A percentile compares a stretch with the other conserved stretches of the same genome.
phyloP scores from a whole-genome alignment of 2,888 invertebrate genomes.

The Idaea straminata region DNA sequence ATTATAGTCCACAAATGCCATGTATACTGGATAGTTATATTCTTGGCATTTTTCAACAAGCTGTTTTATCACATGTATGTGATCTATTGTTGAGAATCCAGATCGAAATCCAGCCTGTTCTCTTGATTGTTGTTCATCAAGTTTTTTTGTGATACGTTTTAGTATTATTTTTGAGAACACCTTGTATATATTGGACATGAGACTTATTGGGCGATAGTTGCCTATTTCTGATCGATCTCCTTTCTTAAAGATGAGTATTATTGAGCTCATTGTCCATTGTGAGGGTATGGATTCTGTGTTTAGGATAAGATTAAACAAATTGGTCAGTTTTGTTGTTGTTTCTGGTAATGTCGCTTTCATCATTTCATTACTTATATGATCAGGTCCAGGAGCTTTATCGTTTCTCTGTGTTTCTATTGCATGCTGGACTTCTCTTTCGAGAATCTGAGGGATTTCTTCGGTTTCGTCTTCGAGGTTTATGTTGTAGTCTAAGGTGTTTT shows the following conservation, averaged over 20 bases:
- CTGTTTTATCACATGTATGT: slow-evolving; percentile 15
- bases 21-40: slow-evolving; percentile 7
- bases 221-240: slow-evolving; percentile 14
- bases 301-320: slow-evolving; percentile 9
- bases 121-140: slow-evolving; percentile 5
- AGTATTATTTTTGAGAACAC: slow-evolving; percentile 16
- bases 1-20: slow-evolving; percentile 10
- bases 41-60: slow-evolving; percentile 9
- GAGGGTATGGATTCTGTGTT: slow-evolving; percentile 8
- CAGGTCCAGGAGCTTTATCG: slow-evolving; percentile 17
- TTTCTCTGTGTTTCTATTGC: slow-evolving; percentile 17
- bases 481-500: slow-evolving; percentile 1
- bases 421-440: slow-evolving; percentile 14
- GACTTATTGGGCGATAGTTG: slow-evolving; percentile 26
- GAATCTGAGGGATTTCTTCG: slow-evolving; percentile 9
- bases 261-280: slow-evolving; percentile 9
- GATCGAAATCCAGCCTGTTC: slow-evolving; percentile 7
- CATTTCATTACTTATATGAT: slow-evolving; percentile 13
- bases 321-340: slow-evolving; percentile 1
- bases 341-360: slow-evolving; percentile 6
- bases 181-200: slow-evolving; percentile 18
- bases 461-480: slow-evolving; percentile 1
- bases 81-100: slow-evolving; percentile 15
- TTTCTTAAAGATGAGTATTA: slow-evolving; percentile 19
- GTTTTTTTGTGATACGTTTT: background rate